Base-by-base conservation (phyloP, 2,888 invertebrate species). In the Caenorhabditis auriculariae region DNA sequence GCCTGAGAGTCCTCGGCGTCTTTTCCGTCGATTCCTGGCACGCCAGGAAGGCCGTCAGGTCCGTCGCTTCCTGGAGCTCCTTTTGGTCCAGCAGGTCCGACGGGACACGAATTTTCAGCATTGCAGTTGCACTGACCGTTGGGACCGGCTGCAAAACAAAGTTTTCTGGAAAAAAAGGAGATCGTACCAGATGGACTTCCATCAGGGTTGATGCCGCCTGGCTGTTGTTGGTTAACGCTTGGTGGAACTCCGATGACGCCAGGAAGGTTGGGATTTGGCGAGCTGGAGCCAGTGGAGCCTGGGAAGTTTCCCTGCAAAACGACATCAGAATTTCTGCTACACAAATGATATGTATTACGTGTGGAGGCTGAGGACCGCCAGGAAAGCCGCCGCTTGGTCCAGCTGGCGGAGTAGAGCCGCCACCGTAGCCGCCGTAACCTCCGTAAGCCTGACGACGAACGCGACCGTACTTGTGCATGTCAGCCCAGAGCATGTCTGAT, bases 1-100 rank as follows among this genome's bases (percentile, higher is more conserved):
- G 73, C 73, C 54, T 72, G 65, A 24, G 66, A 62, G 53, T 74
- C 69, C 24, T 72, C 71, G n/a, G 74, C 67, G 26, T 68, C 70
- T 21, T 63, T 37, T 54, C 75, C 75, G 46, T 71, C 71, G 41
- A 56, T 32, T 43, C 74, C 76, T 41, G 68, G 66, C 19, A 69
- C 45, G 52, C 75, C 75, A 29, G 69, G 69, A 28, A 70, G 51
- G 39, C 75, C 75, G 42, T 74, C 71, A 37, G 66, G 69, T 57
- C 75, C 75, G 24, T 72, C 70, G 49, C 65, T 64, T 57, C 72
- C 74, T 39, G 63, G 66, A 4, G 38, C 53, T 64, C 69, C 65
- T 52, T 70, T 72, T 50, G 72, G 68, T 49, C 76, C 73, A n/a
- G 70, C 51, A 32, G 75, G 70, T 52, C 76, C 76, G 26, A 67